Evolutionary conservation across 1,140 invertebrate genomes (phyloP).

Genomic region (Elymnias hypermnestra): DNA sequence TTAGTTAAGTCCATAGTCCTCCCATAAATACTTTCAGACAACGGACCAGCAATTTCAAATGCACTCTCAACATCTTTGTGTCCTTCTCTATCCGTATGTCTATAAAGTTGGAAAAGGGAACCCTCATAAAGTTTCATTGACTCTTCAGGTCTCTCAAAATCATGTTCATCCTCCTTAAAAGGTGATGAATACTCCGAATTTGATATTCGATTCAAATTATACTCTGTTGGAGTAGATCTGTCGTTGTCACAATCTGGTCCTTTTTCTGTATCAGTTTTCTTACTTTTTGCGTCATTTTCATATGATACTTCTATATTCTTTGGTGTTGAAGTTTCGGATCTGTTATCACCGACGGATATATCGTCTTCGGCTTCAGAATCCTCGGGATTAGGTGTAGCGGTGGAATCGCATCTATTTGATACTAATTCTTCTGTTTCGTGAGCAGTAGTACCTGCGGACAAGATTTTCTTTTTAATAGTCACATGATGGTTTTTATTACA

Average conservation of each 20-base stretch:
- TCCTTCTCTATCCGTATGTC: conserved; percentile 43
- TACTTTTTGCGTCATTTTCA: no score
- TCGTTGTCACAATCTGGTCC: conserved; percentile 34
- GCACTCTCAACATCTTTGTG: conserved; percentile 44
- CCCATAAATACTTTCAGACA: conserved; percentile 60
- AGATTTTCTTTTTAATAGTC: conserved; percentile 6
- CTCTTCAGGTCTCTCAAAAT: conserved; percentile 50
- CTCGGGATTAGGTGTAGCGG: conserved; percentile 40
- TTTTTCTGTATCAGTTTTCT: conserved; percentile 28
- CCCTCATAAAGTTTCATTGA: conserved; percentile 56
- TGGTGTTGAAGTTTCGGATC: no score
- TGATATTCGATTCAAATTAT: conserved; percentile 40
- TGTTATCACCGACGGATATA: conserved; percentile 65
- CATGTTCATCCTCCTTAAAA: conserved; percentile 60
- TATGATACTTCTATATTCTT: no score
- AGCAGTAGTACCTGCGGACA: conserved; percentile 28
- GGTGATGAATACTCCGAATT: conserved; percentile 53
- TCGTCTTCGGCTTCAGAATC: conserved; percentile 59
- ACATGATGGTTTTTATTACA: no score
- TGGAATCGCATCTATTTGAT: conserved; percentile 33
- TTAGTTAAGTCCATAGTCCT: conserved; percentile 68
- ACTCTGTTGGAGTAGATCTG: conserved; percentile 42
- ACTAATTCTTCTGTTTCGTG: conserved; percentile 37
- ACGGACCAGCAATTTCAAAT: conserved; percentile 36
- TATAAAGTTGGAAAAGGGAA: conserved; percentile 62